Conservation (phyloP, 1,140 invertebrate species). For the Phymastichus coffea region DNA sequence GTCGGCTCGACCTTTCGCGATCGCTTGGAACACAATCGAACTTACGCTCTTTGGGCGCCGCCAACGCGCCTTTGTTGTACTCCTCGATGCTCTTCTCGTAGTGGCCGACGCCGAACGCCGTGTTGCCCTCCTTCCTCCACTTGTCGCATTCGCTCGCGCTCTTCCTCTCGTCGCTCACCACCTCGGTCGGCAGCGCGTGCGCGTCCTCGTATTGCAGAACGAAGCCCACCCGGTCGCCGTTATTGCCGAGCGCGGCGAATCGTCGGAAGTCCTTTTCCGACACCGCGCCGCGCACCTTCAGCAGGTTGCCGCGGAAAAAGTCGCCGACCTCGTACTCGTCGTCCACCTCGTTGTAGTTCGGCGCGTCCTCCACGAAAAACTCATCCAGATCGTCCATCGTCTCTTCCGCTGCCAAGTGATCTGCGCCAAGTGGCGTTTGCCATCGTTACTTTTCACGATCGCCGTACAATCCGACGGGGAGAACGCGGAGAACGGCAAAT, state of each 20-base stretch:
- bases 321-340: slow-evolving; percentile 38
- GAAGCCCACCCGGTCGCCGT: slow-evolving; percentile 43
- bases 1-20: too few relatives aligned
- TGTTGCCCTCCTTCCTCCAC: slow-evolving; percentile 75
- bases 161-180: slow-evolving; percentile 56
- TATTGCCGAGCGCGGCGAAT: slow-evolving; percentile 36
- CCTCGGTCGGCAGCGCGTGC: slow-evolving; percentile 39
- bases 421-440: too few relatives aligned
- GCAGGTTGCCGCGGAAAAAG: slow-evolving; percentile 47
- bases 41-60: slow-evolving; percentile 65
- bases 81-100: slow-evolving; percentile 71
- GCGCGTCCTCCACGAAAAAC: background rate
- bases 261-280: slow-evolving; percentile 35
- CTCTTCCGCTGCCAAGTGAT: background rate
- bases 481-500: too few relatives aligned
- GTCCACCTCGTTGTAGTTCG: slow-evolving; percentile 27
- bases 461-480: too few relatives aligned
- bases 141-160: slow-evolving; percentile 63
- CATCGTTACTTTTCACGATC: too few relatives aligned
- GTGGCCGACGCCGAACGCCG: slow-evolving; percentile 73
- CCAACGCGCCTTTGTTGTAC: slow-evolving; percentile 72
- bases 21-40: too few relatives aligned
- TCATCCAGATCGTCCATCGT: slow-evolving; percentile 1
- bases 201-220: slow-evolving; percentile 44
- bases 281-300: slow-evolving; percentile 38